Percentiles rank a stretch among this genome's conserved stretches.
These are phyloP conservation scores for Trachymyrmex septentrionalis DNA, from an alignment of 1,140 invertebrate genomes.

Conservation along the genomic window DNA sequence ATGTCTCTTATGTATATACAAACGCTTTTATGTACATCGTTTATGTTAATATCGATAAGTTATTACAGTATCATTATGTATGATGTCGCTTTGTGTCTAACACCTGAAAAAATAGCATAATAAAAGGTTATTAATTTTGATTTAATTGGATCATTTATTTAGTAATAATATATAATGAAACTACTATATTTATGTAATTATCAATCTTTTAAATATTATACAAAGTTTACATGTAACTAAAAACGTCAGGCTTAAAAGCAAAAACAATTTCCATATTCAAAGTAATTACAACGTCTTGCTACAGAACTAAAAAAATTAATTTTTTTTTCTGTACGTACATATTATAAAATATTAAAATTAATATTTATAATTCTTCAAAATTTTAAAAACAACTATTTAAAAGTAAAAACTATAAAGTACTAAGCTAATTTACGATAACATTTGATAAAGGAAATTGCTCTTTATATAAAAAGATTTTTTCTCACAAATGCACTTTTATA, in stretches of 20 bases:
- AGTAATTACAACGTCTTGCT: background rate
- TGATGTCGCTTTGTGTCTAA: slow-evolving; percentile 68
- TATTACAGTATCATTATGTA: slow-evolving; percentile 50
- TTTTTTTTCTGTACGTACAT: background rate
- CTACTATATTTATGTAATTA: background rate
- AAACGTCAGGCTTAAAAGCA: background rate
- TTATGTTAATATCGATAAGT: slow-evolving; percentile 37
- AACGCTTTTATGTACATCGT: slow-evolving; percentile 70
- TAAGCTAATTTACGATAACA: background rate
- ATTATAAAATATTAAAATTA: background rate
- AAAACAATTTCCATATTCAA: background rate
- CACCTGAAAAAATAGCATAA: slow-evolving; percentile 68
- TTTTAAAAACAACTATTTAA: background rate
- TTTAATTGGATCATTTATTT: slow-evolving; percentile 37
- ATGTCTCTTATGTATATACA: slow-evolving; percentile 62
- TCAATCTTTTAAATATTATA: background rate
- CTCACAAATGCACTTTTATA: background rate
- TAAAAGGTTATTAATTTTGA: slow-evolving; percentile 45
- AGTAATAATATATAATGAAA: slow-evolving; percentile 2
- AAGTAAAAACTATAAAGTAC: slow-evolving; percentile 17
- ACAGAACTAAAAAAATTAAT: background rate
- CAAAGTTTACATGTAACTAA: background rate
- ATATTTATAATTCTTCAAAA: background rate
- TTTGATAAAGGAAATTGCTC: background rate
- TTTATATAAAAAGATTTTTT: slow-evolving; percentile 1